These are phyloP conservation scores for Colinus virginianus DNA, from an alignment of 2,113 vertebrate species.

Conservation along the genomic window DNA sequence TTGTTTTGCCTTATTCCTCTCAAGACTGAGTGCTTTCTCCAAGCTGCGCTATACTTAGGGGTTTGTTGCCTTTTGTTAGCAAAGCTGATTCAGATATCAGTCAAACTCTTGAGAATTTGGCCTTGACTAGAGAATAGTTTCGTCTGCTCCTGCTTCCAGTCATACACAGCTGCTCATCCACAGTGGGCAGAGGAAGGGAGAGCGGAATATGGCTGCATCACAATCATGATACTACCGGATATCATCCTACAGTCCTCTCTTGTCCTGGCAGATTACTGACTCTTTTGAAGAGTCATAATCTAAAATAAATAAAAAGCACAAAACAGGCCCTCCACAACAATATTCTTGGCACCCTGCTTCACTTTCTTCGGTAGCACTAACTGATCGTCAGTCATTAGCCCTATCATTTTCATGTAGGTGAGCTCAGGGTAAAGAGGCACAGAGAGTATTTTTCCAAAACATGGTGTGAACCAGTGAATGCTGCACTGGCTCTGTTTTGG, in stretches of 20 bases:
- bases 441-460: not conserved
- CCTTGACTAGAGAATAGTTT: not conserved
- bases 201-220: not conserved
- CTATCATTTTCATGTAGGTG: not conserved
- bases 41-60: not conserved
- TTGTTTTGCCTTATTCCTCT: not conserved
- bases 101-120: not conserved
- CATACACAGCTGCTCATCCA: not conserved
- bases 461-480: accelerated
- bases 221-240: not conserved
- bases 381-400: not conserved
- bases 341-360: not conserved
- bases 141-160: not conserved
- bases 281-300: not conserved
- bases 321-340: accelerated
- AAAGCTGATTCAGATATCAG: not conserved
- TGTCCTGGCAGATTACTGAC: accelerated
- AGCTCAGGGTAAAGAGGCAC: not conserved
- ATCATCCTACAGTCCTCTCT: not conserved
- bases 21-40: not conserved
- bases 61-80: not conserved
- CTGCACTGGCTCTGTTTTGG: not conserved
- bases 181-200: not conserved
- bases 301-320: not conserved
- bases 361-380: not conserved